Percentiles rank a stretch among this genome's conserved stretches.
phyloP scores from a whole-genome alignment of 1,140 invertebrate species.

The Pogonomyrmex californicus region DNA sequence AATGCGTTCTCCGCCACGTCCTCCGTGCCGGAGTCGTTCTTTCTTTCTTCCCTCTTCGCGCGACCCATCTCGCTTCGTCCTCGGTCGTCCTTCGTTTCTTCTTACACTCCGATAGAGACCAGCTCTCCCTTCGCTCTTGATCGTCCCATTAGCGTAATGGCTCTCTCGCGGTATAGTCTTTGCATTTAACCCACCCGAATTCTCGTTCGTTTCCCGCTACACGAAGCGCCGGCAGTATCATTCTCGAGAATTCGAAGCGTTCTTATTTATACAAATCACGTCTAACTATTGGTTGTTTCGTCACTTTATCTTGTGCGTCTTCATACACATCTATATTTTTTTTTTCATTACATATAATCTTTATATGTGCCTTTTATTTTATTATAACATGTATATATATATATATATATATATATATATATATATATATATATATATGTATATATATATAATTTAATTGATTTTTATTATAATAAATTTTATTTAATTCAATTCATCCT shows the following conservation, averaged over 20 bases:
- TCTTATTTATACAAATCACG: slow-evolving; percentile 29
- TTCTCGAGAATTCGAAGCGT: slow-evolving; percentile 10
- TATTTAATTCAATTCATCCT: neutral
- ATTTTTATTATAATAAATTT: neutral
- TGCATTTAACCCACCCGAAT: slow-evolving; percentile 76
- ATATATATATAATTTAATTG: neutral
- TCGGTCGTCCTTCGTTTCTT: slow-evolving; percentile 47
- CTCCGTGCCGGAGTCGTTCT: slow-evolving; percentile 29
- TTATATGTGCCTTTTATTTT: neutral
- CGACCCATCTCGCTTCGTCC: slow-evolving; percentile 40
- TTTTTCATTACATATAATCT: neutral
- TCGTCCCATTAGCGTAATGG: slow-evolving; percentile 83
- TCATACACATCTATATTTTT: neutral
- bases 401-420: too few relatives aligned
- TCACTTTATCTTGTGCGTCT: neutral
- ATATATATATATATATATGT: too few relatives aligned
- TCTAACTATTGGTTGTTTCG: neutral
- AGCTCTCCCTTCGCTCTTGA: slow-evolving; percentile 69
- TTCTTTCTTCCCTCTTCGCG: slow-evolving; percentile 46
- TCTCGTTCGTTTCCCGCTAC: slow-evolving; percentile 65
- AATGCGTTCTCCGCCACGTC: slow-evolving; percentile 75
- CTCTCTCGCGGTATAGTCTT: slow-evolving; percentile 78
- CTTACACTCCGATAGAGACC: slow-evolving; percentile 78
- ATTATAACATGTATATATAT: too few relatives aligned
- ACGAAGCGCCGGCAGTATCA: neutral